These are phyloP conservation scores for Ceuthmochares aereus DNA, from an alignment of 2,113 vertebrate species.

Conservation along the genomic window DNA sequence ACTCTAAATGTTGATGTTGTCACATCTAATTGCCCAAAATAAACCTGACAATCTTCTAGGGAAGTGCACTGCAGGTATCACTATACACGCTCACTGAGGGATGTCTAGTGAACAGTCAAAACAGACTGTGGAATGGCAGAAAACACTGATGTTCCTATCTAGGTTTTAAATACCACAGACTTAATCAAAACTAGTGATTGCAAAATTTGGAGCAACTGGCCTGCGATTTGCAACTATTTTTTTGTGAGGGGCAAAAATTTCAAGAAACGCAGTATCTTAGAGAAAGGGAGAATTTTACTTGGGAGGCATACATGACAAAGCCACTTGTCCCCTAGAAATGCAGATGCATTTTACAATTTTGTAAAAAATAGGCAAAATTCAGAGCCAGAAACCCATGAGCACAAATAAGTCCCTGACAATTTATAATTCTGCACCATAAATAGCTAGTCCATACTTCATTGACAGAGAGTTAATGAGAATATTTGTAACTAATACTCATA, in stretches of 20 bases:
- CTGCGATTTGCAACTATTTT: background rate
- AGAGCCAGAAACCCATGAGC: conserved; percentile 20
- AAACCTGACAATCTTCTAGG: conserved; percentile 3
- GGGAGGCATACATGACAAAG: background rate
- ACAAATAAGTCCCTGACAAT: conserved; percentile 57
- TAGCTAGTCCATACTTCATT: conserved; percentile 74
- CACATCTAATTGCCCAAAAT: conserved; percentile 29
- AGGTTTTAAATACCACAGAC: background rate
- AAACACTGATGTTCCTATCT: background rate
- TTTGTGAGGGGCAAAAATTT: background rate
- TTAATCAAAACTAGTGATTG: background rate
- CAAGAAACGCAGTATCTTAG: background rate
- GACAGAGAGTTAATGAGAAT: conserved; percentile 76
- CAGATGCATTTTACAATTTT: background rate
- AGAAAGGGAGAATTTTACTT: background rate
- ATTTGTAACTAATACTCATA: conserved; percentile 77
- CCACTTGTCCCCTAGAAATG: background rate
- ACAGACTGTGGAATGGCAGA: background rate
- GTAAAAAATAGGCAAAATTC: conserved; percentile 25
- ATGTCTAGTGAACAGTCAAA: background rate
- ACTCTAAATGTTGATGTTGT: conserved; percentile 1
- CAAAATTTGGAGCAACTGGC: background rate
- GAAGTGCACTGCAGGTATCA: conserved; percentile 1
- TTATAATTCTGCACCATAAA: conserved; percentile 76
- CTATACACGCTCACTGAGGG: background rate